Evolutionary conservation across 2,888 invertebrate species (phyloP), one percentile per base, ranked within the genome.

Genomic region (Gymnocheta viridis): DNA sequence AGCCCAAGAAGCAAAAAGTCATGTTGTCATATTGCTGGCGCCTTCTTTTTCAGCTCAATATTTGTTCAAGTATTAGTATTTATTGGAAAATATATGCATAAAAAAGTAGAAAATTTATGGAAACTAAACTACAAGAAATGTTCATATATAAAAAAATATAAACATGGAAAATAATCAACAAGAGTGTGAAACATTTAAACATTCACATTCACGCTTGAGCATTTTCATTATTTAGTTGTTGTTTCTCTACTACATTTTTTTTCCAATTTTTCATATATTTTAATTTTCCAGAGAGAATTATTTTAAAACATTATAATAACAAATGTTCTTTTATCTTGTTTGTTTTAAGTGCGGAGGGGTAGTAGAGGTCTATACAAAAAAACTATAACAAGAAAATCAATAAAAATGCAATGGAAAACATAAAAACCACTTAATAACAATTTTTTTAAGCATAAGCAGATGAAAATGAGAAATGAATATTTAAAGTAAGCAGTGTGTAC

Each of bases 11-110:
- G 56, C 22, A 80, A 35, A 62, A 74, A 70, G 73, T 69, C 38
- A 78, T 67, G 49, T 60, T 49, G 70, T 83, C 76, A 77, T 80
- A 67, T 66, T 22, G 58, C 29, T 73, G 81, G 84, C 73, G 84
- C 77, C 84, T 58, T 64, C 56, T 69, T 60, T 19, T 44, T n/a
- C 24, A 35, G 29, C 22, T 44, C 12, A 27, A 64, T 69, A 54
- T 35, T 24, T 38, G 47, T 56, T 5, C 9, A 4, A 56, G 41
- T 41, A 19, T 62, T 69, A 64, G 69, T 67, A 27, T 54, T 77
- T 77, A 73, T 81, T 77, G 80, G 62, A 80, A 84, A 80, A 84
- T 66, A 32, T 77, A 35, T n/a, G n/a, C 38, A 29, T 19, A 60
- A 76, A 77, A 44, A 12, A 60, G 44, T 41, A 62, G 66, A 77